Conservation (phyloP, 2,113 vertebrate genomes). For the Ailurus styani region DNA sequence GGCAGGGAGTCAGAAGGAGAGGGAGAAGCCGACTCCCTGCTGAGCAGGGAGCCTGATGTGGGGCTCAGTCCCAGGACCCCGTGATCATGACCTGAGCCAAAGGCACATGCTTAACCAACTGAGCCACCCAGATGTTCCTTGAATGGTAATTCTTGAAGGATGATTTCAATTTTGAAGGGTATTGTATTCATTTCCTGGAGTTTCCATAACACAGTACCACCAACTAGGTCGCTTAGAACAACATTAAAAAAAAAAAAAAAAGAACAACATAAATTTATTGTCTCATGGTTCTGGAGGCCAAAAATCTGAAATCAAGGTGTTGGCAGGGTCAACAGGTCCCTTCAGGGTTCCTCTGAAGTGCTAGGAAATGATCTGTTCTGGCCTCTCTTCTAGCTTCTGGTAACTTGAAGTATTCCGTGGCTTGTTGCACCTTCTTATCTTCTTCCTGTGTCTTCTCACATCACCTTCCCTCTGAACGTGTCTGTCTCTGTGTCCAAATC, state of each 20-base stretch:
- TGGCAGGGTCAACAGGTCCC: not conserved
- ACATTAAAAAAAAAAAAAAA: not conserved
- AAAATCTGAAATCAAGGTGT: not conserved
- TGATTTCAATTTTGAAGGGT: not conserved
- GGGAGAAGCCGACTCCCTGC: not conserved
- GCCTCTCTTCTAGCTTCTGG: not conserved
- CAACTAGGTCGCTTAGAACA: not conserved
- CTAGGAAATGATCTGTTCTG: not conserved
- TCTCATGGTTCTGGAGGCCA: not conserved
- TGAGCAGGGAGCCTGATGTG: not conserved
- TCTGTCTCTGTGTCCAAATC: not conserved
- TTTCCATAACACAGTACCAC: not conserved
- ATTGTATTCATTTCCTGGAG: not conserved
- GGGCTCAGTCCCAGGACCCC: not conserved
- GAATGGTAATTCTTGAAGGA: not conserved
- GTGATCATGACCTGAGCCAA: not conserved
- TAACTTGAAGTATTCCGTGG: not conserved
- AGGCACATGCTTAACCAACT: not conserved
- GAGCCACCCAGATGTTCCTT: not conserved
- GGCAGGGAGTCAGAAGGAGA: not conserved
- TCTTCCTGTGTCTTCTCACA: not conserved
- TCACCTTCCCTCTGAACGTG: not conserved
- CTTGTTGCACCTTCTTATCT: not conserved
- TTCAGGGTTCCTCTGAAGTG: not conserved
- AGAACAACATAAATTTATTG: not conserved